Evolutionary conservation across 2,797 vertebrate species (phyloP).

Genomic region (Megalops cyprinoides): DNA sequence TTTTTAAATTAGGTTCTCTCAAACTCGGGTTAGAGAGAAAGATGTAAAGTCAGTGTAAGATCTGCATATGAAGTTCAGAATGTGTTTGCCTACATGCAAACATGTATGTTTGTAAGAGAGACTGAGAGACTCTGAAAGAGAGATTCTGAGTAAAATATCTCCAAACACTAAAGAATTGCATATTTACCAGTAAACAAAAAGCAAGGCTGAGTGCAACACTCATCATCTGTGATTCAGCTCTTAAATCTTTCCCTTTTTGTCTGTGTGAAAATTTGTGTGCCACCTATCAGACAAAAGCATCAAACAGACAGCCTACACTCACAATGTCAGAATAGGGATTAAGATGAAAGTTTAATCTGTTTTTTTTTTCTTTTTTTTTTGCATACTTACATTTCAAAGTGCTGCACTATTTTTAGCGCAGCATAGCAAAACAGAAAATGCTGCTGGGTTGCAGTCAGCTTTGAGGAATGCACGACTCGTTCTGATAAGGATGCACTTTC

Average conservation of each 20-base stretch:
- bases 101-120: not conserved
- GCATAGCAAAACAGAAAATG: conserved; percentile 26
- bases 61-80: no score
- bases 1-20: not conserved
- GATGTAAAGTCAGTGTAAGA: no score
- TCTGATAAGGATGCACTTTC: conserved; percentile 36
- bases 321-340: conserved; percentile 30
- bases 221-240: not conserved
- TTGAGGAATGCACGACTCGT: conserved; percentile 32
- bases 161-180: not conserved
- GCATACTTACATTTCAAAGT: conserved; percentile 40
- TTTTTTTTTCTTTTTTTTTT: conserved; percentile 15
- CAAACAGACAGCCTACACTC: conserved; percentile 17
- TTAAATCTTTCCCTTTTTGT: not conserved
- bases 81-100: not conserved
- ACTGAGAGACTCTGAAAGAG: not conserved
- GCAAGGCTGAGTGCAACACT: not conserved
- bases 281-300: conserved; percentile 17
- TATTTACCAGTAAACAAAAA: not conserved
- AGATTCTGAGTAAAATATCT: not conserved
- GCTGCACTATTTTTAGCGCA: conserved; percentile 39
- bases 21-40: no score
- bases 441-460: conserved; percentile 32
- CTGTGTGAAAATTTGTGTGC: not conserved
- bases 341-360: conserved; percentile 38